phyloP scores from a whole-genome alignment of 1,140 invertebrate genomes.

The Drosophila navojoa region DNA sequence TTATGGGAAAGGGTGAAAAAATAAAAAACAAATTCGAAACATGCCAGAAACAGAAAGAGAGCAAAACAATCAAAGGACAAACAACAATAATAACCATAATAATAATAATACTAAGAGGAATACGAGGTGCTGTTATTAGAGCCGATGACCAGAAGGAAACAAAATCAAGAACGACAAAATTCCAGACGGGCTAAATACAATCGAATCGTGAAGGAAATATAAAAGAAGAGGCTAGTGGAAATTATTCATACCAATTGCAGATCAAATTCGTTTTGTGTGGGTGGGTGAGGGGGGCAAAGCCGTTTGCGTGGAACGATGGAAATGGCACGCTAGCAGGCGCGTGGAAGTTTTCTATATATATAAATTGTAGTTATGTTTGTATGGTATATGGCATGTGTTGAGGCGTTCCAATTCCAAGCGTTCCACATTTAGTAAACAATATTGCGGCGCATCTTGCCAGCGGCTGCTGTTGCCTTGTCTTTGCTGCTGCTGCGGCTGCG shows the following conservation, averaged over 20 bases:
- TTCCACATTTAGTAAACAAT: slow-evolving; percentile 68
- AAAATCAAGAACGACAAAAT: not conserved
- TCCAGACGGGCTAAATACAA: slow-evolving; percentile 9
- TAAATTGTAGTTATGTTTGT: slow-evolving; percentile 21
- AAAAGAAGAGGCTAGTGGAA: slow-evolving; percentile 19
- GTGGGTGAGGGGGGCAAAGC: slow-evolving; percentile 27
- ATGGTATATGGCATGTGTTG: slow-evolving; percentile 54
- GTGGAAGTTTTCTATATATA: not conserved
- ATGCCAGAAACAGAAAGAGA: slow-evolving; percentile 16
- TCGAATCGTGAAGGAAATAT: slow-evolving; percentile 14
- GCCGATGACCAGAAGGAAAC: not conserved
- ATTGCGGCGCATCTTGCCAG: slow-evolving; percentile 60
- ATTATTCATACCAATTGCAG: slow-evolving; percentile 72
- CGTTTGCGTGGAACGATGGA: slow-evolving; percentile 47
- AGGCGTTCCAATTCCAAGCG: slow-evolving; percentile 19
- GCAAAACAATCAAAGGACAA: slow-evolving; percentile 19
- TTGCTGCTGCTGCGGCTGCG: slow-evolving; percentile 74
- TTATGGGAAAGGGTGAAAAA: slow-evolving; percentile 23
- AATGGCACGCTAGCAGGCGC: slow-evolving; percentile 10
- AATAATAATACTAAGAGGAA: not conserved
- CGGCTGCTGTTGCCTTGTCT: slow-evolving; percentile 57
- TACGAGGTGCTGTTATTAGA: slow-evolving; percentile 20
- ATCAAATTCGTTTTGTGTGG: slow-evolving; percentile 44
- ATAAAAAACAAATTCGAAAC: slow-evolving; percentile 11
- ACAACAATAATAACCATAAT: too few species aligned